These are phyloP conservation scores for Latrodectus hesperus DNA, from an alignment of 2,888 invertebrate genomes.

Conservation along the genomic window DNA sequence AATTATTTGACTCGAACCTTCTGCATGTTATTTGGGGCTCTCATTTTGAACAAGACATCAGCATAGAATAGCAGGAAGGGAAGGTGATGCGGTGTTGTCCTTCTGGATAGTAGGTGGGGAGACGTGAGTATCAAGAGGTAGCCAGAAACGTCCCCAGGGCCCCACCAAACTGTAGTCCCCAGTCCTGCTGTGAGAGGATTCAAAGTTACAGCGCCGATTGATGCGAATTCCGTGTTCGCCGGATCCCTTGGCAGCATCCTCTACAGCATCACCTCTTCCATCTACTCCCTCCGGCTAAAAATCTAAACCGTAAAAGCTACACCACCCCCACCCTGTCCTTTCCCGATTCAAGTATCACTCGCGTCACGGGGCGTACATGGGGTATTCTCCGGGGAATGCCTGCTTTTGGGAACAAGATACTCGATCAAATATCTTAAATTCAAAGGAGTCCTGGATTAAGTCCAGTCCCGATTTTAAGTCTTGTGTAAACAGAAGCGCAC, in stretches of 20 bases:
- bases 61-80: neutral
- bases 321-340: neutral
- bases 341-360: neutral
- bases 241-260: conserved; percentile 31
- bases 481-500: no score
- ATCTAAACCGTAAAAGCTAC: conserved; percentile 15
- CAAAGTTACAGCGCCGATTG: conserved; percentile 61
- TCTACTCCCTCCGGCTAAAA: conserved; percentile 6
- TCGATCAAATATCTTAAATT: conserved; percentile 1
- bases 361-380: neutral
- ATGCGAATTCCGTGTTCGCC: conserved; percentile 60
- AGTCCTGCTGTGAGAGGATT: conserved; percentile 9
- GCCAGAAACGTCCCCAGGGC: conserved; percentile 39
- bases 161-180: conserved; percentile 6
- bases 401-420: neutral
- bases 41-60: no score
- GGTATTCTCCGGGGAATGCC: neutral
- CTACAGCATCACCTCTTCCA: neutral
- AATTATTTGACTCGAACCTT: no score
- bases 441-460: neutral
- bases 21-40: no score
- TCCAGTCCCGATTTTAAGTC: no score
- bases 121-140: conserved; percentile 16
- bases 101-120: neutral
- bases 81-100: conserved; percentile 1